Evolutionary conservation across 2,113 vertebrate genomes (phyloP), one percentile per base, ranked within the genome.

Genomic region (Gyps fulvus): DNA sequence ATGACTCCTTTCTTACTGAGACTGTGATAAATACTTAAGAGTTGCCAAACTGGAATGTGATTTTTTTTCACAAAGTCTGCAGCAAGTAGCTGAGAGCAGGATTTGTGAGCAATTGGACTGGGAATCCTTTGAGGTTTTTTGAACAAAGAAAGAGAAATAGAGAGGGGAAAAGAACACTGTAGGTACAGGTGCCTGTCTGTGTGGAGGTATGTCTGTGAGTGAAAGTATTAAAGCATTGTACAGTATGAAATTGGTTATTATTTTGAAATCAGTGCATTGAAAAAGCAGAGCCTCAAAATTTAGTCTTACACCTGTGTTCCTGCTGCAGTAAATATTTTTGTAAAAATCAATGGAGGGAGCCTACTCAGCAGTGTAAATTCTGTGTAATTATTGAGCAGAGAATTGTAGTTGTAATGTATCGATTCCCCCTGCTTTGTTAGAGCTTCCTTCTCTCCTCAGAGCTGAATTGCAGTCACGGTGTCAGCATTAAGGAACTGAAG

Each of bases 351-450:
- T 97, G 69, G 70, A 71, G 72, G 61, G 71, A 82, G 57, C 92
- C 93, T 95, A 87, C 82, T 91, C 78, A 83, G 80, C 84, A 87
- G 91, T 69, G 80, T 94, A 96, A 96, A 95, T 42, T 47, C 67
- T 52, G 69, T 89, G 88, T 96, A 84, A 97, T 98, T 97, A 94
- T 70, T 50, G 63, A 93, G 90, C 66, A 42, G 61, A 94, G 95
- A 97, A 95, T 96, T 92, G 83, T 32, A 86, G 95, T 92, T 97
- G 97, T 95, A 86, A 50, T 1, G 2, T 96, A 97, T 97, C 0
- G 95, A 97, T 97, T 93, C 65, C 49, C 36, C 14, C 73, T 87
- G 77, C 89, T 97, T 84, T 72, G 80, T 93, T 69, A 79, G 73
- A 93, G 83, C 70, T 92, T 93, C 82, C 50, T 88, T 42, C 42